Percentiles rank a stretch among this genome's conserved stretches.
These are phyloP conservation scores for Odontomachus brunneus DNA, from an alignment of 1,140 invertebrate species.

Conservation along the genomic window DNA sequence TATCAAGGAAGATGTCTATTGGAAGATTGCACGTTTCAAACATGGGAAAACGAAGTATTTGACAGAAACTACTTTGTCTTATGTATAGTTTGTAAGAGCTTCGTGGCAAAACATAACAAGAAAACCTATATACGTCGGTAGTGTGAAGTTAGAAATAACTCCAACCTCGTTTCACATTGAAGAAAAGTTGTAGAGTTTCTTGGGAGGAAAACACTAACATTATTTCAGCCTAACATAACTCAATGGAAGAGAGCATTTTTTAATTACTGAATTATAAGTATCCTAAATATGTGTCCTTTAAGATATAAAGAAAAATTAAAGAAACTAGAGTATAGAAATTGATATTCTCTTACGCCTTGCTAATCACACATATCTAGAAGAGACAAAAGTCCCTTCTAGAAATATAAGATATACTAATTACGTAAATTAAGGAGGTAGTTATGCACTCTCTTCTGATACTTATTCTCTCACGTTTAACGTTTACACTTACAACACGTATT, in stretches of 20 bases:
- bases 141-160: conserved; percentile 54
- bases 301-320: not conserved
- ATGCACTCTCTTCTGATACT: not conserved
- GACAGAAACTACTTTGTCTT: conserved; percentile 46
- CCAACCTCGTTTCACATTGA: conserved; percentile 36
- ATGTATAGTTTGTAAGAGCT: conserved; percentile 47
- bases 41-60: conserved; percentile 38
- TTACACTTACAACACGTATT: not conserved
- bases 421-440: not conserved
- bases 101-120: conserved; percentile 43
- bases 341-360: not conserved
- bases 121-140: conserved; percentile 56
- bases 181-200: conserved; percentile 38
- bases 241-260: not conserved
- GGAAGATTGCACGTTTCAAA: conserved; percentile 34
- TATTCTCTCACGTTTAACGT: conserved; percentile 7
- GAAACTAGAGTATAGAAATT: no score
- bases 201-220: not conserved
- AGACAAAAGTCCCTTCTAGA: not conserved
- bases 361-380: not conserved
- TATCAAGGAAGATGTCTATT: conserved; percentile 20
- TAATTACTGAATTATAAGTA: not conserved
- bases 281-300: not conserved
- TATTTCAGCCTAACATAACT: conserved; percentile 29
- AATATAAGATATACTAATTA: not conserved